These are phyloP conservation scores for Bagarius yarrelli DNA, from an alignment of 2,113 vertebrate species.

Conservation along the genomic window DNA sequence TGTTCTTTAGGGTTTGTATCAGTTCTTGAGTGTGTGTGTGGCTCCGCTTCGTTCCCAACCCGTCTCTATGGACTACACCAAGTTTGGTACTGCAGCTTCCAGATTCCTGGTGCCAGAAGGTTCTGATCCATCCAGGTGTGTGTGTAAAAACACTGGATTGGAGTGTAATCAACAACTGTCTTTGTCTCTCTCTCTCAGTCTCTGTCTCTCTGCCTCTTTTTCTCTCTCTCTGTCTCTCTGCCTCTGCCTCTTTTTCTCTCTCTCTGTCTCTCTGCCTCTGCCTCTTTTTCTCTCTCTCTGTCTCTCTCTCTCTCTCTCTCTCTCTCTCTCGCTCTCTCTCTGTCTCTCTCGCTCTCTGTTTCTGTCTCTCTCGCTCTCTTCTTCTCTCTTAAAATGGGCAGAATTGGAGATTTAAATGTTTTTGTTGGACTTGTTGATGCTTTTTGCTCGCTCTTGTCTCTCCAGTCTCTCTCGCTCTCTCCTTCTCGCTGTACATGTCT, in stretches of 20 bases:
- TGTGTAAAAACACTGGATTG: no score
- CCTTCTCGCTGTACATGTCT: no score
- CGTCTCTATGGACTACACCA: constrained; percentile 66
- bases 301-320: neutral
- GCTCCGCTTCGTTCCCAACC: constrained; percentile 46
- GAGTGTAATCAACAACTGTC: no score
- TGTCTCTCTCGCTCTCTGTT: neutral
- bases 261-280: neutral
- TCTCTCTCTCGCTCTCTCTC: neutral
- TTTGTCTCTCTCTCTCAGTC: neutral
- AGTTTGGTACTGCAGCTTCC: constrained; percentile 64
- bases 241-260: no score
- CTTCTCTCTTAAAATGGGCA: no score
- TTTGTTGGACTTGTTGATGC: no score
- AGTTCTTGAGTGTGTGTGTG: constrained; percentile 69
- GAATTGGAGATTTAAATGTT: no score
- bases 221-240: accelerated
- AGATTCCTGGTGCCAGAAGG: constrained; percentile 57
- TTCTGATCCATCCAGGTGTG: constrained; percentile 62
- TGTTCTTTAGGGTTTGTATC: constrained; percentile 76
- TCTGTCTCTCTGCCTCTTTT: no score
- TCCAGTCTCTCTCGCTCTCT: no score
- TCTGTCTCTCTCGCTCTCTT: neutral
- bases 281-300: neutral
- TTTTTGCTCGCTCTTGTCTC: no score